Base-by-base conservation (phyloP, 2,113 vertebrate genomes). In the Ailuropoda melanoleuca region DNA sequence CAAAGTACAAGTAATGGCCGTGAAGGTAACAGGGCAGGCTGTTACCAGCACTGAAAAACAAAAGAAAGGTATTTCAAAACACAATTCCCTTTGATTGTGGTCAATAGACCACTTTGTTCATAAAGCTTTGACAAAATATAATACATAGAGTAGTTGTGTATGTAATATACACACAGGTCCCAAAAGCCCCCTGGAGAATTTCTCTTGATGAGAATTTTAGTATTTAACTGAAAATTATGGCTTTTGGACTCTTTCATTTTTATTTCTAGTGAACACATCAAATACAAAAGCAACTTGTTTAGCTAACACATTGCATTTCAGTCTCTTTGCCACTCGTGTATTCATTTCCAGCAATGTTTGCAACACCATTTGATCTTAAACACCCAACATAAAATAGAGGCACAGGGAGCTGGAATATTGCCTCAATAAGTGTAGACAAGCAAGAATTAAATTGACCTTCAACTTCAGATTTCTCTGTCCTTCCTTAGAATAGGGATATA, bases 391-490 rank as follows among this genome's bases (percentile, higher is more conserved):
- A 90, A 96, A 96, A 90, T 46, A 81, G 75, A 96, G 84, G 80
- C 18, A 12, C 9, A 6, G 46, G 15, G 55, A 93, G 26, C 72
- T 80, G 37, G 46, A 80, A 70, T 95, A 92, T 95, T 87, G 55
- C 74, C 84, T 97, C 70, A 34, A 1, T 95, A 77, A 81, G 31
- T 77, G 10, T 50, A 74, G 87, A 86, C 64, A 94, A 82, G 87
- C 78, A 82, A 92, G 80, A 85, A 96, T 95, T 92, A 96, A 60
- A 82, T 43, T 97, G 97, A 97, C 95, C 95, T 95, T 97, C 95
- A 66, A 58, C 81, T 78, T 96, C 19, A 55, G 37, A 82, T 95
- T 86, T 93, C 70, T 90, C 53, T 74, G 53, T 93, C 88, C 85
- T 97, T 97, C 78, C 58, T 62, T 85, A 58, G 77, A 93, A 64